Percentiles rank a stretch among this genome's conserved stretches.
phyloP scores from a whole-genome alignment of 2,113 vertebrate species.

The Malurus melanocephalus region DNA sequence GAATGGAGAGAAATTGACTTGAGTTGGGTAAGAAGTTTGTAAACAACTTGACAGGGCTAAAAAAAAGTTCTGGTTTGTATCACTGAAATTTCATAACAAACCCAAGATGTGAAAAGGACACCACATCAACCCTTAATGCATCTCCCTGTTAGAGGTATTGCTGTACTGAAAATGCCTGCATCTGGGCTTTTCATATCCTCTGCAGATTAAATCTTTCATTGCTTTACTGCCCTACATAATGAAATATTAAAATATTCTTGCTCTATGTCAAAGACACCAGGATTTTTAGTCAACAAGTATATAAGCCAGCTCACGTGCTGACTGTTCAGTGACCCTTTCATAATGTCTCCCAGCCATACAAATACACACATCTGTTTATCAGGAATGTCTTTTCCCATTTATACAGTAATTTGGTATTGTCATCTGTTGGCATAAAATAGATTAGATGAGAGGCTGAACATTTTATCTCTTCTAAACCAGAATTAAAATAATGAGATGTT shows the following conservation, averaged over 20 bases:
- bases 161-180: background rate
- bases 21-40: background rate
- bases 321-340: conserved; percentile 21
- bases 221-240: background rate
- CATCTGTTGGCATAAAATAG: background rate
- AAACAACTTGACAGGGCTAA: background rate
- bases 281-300: conserved; percentile 29
- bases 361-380: background rate
- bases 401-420: conserved; percentile 7
- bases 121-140: rapidly evolving
- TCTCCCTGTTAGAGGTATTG: background rate
- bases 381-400: conserved; percentile 26
- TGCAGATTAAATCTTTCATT: background rate
- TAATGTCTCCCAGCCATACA: conserved; percentile 18
- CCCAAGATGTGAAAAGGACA: background rate
- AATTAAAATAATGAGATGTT: conserved; percentile 25
- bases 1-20: background rate
- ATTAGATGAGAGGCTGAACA: background rate
- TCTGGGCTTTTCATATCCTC: background rate
- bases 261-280: background rate
- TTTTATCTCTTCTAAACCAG: background rate
- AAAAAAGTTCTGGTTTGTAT: background rate
- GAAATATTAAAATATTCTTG: background rate
- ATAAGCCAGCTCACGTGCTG: conserved; percentile 21
- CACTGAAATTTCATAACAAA: background rate